Conservation (phyloP, 2,888 invertebrate genomes). For the Apodemia hepburni region DNA sequence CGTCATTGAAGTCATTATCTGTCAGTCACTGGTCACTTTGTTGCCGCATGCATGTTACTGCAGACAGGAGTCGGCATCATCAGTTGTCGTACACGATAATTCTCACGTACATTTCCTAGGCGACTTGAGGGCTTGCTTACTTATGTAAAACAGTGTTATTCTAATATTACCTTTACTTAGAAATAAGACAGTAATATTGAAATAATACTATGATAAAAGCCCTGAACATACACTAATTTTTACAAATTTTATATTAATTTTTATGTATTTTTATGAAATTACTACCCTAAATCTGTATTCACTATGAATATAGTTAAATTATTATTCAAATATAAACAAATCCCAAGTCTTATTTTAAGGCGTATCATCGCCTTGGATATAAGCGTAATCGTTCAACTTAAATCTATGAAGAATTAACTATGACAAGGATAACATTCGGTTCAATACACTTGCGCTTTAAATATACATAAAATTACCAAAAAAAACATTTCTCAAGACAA, state of each 20-base stretch:
- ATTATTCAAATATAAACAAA: slow-evolving; percentile 63
- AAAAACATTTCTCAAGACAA: slow-evolving; percentile 13
- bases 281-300: slow-evolving; percentile 62
- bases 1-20: no score
- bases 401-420: slow-evolving; percentile 50
- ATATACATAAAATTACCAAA: slow-evolving; percentile 22
- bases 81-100: no score
- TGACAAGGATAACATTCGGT: slow-evolving; percentile 21
- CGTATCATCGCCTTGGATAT: slow-evolving; percentile 54
- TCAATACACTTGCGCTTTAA: slow-evolving; percentile 27
- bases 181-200: not conserved
- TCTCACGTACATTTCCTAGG: no score
- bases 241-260: slow-evolving; percentile 28
- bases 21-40: no score
- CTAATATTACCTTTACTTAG: not conserved
- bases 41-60: no score
- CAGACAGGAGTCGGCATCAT: no score
- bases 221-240: slow-evolving; percentile 31
- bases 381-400: slow-evolving; percentile 76
- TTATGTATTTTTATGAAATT: slow-evolving; percentile 50
- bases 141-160: not conserved
- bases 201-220: not conserved
- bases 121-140: not conserved
- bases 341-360: slow-evolving; percentile 71
- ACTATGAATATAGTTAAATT: slow-evolving; percentile 51